These are phyloP conservation scores for Agonopterix subpropinquella DNA, from an alignment of 2,888 invertebrate species.

Conservation along the genomic window DNA sequence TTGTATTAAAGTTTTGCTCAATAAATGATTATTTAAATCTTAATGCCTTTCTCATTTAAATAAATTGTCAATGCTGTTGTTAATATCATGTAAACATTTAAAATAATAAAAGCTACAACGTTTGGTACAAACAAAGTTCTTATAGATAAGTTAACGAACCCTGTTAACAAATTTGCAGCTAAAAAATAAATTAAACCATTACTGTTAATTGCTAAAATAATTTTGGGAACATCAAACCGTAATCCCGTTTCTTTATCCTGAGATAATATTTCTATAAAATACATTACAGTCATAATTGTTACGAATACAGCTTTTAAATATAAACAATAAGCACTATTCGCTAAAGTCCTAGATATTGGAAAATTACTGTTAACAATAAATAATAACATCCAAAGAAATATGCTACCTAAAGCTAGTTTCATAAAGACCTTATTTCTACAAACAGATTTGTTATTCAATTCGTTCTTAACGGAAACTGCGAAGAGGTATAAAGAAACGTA, in stretches of 20 bases:
- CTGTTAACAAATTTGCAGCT: constrained; percentile 88
- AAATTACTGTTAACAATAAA: constrained; percentile 64
- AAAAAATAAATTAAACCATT: constrained; percentile 92
- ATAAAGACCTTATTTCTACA: constrained; percentile 23
- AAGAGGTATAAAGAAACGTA: constrained; percentile 89
- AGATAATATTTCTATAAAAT: constrained; percentile 70
- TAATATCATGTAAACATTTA: constrained; percentile 75
- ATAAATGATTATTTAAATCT: constrained; percentile 1
- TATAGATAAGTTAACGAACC: constrained; percentile 84
- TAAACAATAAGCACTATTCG: constrained; percentile 87
- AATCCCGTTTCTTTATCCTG: constrained; percentile 30
- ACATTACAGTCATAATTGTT: constrained; percentile 70
- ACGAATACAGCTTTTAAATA: constrained; percentile 83
- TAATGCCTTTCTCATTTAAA: constrained; percentile 58
- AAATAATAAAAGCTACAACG: constrained; percentile 62
- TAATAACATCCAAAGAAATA: constrained; percentile 56
- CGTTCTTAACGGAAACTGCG: constrained; percentile 78
- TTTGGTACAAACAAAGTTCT: constrained; percentile 73
- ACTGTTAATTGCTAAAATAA: constrained; percentile 83
- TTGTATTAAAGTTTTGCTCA: not conserved
- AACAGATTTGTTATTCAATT: constrained; percentile 53
- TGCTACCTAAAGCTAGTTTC: constrained; percentile 25
- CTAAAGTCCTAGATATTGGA: constrained; percentile 85
- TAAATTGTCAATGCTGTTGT: constrained; percentile 34
- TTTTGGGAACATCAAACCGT: constrained; percentile 57